A percentile compares a stretch with the other conserved stretches of the same genome.
Evolutionary conservation across 1,140 invertebrate species (phyloP).

Genomic region (Drosophila ercepeae): DNA sequence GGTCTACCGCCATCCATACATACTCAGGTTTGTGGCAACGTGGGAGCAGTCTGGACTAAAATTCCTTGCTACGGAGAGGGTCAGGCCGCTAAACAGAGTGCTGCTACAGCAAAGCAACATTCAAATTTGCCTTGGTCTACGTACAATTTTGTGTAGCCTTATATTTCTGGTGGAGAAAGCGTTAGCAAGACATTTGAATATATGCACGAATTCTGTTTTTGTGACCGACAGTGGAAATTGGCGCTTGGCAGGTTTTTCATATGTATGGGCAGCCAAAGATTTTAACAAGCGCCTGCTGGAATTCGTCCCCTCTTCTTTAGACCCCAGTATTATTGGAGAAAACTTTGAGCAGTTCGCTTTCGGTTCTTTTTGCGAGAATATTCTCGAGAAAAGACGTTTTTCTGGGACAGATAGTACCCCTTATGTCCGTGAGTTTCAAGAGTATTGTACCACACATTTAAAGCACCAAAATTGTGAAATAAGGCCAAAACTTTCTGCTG

Average conservation of each 20-base stretch:
- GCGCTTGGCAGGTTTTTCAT: slow-evolving; percentile 93
- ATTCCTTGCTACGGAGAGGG: slow-evolving; percentile 90
- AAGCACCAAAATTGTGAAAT: slow-evolving; percentile 86
- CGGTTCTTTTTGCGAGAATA: slow-evolving; percentile 90
- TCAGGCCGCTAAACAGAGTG: slow-evolving; percentile 88
- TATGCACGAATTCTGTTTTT: slow-evolving; percentile 91
- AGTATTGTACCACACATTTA: slow-evolving; percentile 87
- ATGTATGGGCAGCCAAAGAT: slow-evolving; percentile 89
- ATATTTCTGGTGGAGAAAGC: slow-evolving; percentile 92
- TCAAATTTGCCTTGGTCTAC: slow-evolving; percentile 91
- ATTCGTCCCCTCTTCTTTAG: slow-evolving; percentile 86
- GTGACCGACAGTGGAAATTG: slow-evolving; percentile 91
- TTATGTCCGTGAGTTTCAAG: slow-evolving; percentile 87
- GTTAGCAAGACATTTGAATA: slow-evolving; percentile 91
- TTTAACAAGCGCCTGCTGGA: slow-evolving; percentile 88
- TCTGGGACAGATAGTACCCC: slow-evolving; percentile 67
- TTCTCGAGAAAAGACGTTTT: slow-evolving; percentile 86
- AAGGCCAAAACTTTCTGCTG: slow-evolving; percentile 86
- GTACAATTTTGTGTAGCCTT: slow-evolving; percentile 90
- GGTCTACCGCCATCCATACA: slow-evolving; percentile 92
- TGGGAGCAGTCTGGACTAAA: slow-evolving; percentile 90
- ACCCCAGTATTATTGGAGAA: slow-evolving; percentile 66
- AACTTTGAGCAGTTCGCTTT: slow-evolving; percentile 92
- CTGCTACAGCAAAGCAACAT: slow-evolving; percentile 87
- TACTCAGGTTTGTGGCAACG: slow-evolving; percentile 91